Evolutionary conservation across 2,888 invertebrate species (phyloP).

Genomic region (Barypeithes pellucidus): DNA sequence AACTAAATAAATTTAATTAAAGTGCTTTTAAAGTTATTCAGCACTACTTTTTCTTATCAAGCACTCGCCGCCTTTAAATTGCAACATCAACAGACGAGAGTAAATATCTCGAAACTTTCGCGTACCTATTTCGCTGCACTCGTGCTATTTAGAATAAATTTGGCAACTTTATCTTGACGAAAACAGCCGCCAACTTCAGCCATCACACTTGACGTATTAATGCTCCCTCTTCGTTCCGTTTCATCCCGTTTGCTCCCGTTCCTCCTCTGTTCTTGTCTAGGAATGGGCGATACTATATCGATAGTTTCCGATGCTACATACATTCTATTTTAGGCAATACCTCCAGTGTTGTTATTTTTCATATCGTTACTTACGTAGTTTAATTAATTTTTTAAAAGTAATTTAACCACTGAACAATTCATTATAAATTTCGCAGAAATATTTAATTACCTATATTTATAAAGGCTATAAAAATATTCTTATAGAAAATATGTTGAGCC

Average conservation of each 20-base stretch:
- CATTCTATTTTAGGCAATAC: too few relatives aligned
- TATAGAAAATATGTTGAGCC: too few relatives aligned
- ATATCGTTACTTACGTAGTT: too few relatives aligned
- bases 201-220: slow-evolving; percentile 31
- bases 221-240: slow-evolving; percentile 3
- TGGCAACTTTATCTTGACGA: slow-evolving; percentile 26
- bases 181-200: slow-evolving; percentile 24
- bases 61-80: not conserved
- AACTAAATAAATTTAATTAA: too few relatives aligned
- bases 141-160: slow-evolving; percentile 22
- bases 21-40: not conserved
- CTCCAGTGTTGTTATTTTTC: too few relatives aligned
- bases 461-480: too few relatives aligned
- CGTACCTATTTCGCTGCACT: slow-evolving; percentile 17
- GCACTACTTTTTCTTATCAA: not conserved
- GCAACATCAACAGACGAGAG: not conserved
- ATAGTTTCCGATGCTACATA: too few relatives aligned
- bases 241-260: slow-evolving; percentile 2
- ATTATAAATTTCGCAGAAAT: too few relatives aligned
- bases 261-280: not conserved
- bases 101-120: slow-evolving; percentile 10
- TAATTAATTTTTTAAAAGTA: too few relatives aligned
- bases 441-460: too few relatives aligned
- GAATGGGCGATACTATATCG: too few relatives aligned
- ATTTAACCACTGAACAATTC: too few relatives aligned